phyloP scores from a whole-genome alignment of 35 echinoderm and acorn worm species.

The Lytechinus variegatus region DNA sequence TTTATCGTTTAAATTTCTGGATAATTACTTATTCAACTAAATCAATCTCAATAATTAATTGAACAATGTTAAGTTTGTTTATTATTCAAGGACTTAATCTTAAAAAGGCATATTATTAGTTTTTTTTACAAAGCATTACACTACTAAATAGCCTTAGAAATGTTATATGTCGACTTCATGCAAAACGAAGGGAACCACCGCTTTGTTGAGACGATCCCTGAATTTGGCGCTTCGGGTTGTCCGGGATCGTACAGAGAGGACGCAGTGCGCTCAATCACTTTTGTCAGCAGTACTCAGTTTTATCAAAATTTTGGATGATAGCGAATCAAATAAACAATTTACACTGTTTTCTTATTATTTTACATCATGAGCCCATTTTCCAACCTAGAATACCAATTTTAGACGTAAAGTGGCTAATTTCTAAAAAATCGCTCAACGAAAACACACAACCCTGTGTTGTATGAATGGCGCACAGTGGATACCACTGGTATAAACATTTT shows the following conservation, averaged over 20 bases:
- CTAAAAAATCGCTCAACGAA: not conserved
- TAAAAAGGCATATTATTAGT: no score
- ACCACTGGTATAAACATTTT: not conserved
- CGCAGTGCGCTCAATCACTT: not conserved
- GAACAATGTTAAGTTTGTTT: no score
- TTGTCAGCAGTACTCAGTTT: not conserved
- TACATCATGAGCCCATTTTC: not conserved
- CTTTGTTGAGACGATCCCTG: constrained; percentile 9
- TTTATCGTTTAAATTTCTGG: no score
- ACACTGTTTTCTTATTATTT: not conserved
- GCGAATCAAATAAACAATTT: not conserved
- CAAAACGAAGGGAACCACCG: not conserved
- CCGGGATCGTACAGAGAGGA: not conserved
- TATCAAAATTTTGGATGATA: not conserved
- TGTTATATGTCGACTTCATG: no score
- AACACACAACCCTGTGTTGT: not conserved
- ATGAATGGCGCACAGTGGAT: not conserved
- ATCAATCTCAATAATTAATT: no score
- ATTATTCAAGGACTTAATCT: no score
- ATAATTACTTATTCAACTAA: no score
- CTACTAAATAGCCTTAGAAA: no score
- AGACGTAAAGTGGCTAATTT: not conserved
- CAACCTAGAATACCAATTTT: not conserved
- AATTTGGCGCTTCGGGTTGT: not conserved
- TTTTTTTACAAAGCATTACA: no score